Evolutionary conservation across 2,888 invertebrate species (phyloP).

Genomic region (Philaethria dido): DNA sequence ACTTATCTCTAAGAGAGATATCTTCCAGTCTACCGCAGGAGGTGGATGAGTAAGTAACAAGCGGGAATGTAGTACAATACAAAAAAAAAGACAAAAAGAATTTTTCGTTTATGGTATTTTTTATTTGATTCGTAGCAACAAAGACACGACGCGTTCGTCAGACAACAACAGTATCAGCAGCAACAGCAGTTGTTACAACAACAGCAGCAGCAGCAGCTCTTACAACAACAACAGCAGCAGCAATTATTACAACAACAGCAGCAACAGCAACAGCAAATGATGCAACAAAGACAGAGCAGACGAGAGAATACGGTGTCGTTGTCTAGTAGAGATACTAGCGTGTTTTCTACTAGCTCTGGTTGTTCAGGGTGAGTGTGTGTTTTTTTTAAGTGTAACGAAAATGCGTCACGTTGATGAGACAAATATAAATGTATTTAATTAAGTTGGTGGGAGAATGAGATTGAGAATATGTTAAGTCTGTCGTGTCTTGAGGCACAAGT

Average conservation of each 20-base stretch:
- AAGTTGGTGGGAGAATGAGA: too few relatives aligned
- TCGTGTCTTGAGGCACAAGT: too few relatives aligned
- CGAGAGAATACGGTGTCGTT: constrained; percentile 57
- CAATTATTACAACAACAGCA: constrained; percentile 50
- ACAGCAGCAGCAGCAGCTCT: constrained; percentile 20
- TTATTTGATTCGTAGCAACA: constrained; percentile 44
- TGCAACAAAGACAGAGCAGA: constrained; percentile 50
- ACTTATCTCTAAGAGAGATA: too few relatives aligned
- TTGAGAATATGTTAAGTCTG: too few relatives aligned
- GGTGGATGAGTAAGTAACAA: too few relatives aligned
- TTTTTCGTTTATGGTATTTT: neutral
- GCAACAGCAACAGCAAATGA: constrained; percentile 41
- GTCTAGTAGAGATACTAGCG: constrained; percentile 75
- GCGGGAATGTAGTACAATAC: too few relatives aligned
- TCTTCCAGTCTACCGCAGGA: too few relatives aligned
- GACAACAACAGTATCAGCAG: constrained; percentile 57
- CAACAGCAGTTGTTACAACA: constrained; percentile 48
- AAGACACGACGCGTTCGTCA: constrained; percentile 47
- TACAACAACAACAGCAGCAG: constrained; percentile 49
- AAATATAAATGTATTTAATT: too few relatives aligned
- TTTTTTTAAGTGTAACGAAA: too few relatives aligned
- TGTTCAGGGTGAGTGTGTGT: constrained; percentile 68
- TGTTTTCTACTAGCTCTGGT: constrained; percentile 75
- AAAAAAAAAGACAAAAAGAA: too few relatives aligned
- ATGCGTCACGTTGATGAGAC: too few relatives aligned